Evolutionary conservation across 2,888 invertebrate species (phyloP), one percentile per base, ranked within the genome.

Genomic region (Athalia circularis): DNA sequence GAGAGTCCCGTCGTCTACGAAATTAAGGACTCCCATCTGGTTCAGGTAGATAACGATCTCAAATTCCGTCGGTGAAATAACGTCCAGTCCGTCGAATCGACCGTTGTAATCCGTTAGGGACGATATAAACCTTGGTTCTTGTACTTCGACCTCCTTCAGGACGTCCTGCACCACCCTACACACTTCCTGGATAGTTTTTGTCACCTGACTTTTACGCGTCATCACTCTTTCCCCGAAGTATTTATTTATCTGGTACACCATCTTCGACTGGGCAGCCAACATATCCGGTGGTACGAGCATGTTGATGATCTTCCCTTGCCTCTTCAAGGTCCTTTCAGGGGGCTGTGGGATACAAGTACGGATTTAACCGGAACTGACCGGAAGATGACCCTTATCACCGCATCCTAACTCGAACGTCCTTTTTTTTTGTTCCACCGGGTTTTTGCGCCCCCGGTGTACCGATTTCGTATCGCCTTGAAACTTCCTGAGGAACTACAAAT

Each of bases 21-120:
- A 98, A 90, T 98, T 98, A 86, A 98, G 94, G 48, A 98, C 98
- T 1, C 98, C 98, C 98, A 98, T 98, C 91, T 99, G 98, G 90
- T 99, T 98, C 75, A 98, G 93, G 88, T 97, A 98, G 81, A 98
- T 94, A 81, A 98, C 96, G 79, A 98, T 97, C 91, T 98, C 98
- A 90, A 97, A 98, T 90, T 98, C 98, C 82, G 95, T 95, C 57
- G 98, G 97, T 0, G 98, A 97, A 80, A 98, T 94, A 50, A 98
- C 98, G 88, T 97, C 96, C 80, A 98, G 93, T n/a, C 98, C 98
- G 87, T 98, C 98, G 91, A 94, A 98, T 79, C 97, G 94, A 82
- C 96, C 96, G 90, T 96, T 96, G 91, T 96, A 96, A 87, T 96
- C 96, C 80, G 95, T 96, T 79, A 98, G 92, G 67, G 97, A 97